phyloP scores from a whole-genome alignment of 1,140 invertebrate species.

The Trachymyrmex septentrionalis region DNA sequence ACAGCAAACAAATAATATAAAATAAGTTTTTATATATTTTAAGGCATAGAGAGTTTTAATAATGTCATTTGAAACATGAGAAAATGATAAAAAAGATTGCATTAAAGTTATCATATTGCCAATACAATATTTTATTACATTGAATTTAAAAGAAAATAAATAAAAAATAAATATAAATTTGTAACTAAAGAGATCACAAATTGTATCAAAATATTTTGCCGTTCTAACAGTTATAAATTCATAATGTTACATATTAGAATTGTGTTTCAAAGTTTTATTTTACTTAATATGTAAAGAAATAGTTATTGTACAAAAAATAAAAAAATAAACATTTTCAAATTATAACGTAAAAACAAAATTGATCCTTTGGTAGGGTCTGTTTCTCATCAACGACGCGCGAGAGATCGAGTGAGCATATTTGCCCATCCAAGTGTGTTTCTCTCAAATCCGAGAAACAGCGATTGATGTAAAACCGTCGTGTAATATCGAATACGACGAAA shows the following conservation, averaged over 20 bases:
- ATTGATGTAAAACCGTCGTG: constrained; percentile 53
- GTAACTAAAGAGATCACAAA: background rate
- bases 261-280: background rate
- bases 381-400: constrained; percentile 10
- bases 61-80: background rate
- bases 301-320: background rate
- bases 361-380: background rate
- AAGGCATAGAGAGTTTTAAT: background rate
- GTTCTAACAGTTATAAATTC: background rate
- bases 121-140: background rate
- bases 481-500: constrained; percentile 66
- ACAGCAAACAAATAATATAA: background rate
- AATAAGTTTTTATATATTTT: constrained; percentile 3
- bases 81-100: background rate
- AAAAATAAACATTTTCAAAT: background rate
- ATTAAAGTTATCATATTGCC: background rate
- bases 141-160: background rate
- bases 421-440: constrained; percentile 5
- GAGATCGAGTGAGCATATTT: constrained; percentile 2
- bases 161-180: constrained; percentile 11
- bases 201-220: background rate
- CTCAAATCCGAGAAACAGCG: constrained; percentile 11
- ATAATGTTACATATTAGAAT: background rate
- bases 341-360: background rate
- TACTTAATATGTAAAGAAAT: background rate